Evolutionary conservation across 1,140 invertebrate species (phyloP).

Genomic region (Eciton burchellii): DNA sequence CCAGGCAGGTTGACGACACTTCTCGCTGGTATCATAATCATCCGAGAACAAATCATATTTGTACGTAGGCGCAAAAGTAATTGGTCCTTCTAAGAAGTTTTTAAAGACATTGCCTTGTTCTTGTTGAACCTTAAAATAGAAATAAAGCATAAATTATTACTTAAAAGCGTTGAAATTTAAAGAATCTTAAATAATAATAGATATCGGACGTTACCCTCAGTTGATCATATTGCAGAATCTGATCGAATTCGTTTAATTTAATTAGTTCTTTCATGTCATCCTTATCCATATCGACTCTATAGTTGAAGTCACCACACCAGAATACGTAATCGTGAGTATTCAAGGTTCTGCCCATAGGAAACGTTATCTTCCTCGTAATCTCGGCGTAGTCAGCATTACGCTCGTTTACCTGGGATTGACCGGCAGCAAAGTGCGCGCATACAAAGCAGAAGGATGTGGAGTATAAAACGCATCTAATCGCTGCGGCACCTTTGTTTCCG

Average conservation of each 20-base stretch:
- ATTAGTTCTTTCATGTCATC: slow-evolving; percentile 97
- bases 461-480: slow-evolving; percentile 96
- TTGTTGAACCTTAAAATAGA: slow-evolving; percentile 88
- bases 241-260: slow-evolving; percentile 91
- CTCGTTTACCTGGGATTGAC: slow-evolving; percentile 97
- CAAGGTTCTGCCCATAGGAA: slow-evolving; percentile 96
- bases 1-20: slow-evolving; percentile 98
- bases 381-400: slow-evolving; percentile 98
- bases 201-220: slow-evolving; percentile 86
- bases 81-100: slow-evolving; percentile 96
- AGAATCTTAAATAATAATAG: not conserved
- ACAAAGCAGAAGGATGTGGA: slow-evolving; percentile 98
- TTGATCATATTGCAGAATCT: slow-evolving; percentile 96
- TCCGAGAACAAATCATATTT: slow-evolving; percentile 99
- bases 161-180: slow-evolving; percentile 1
- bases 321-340: slow-evolving; percentile 99
- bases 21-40: slow-evolving; percentile 99
- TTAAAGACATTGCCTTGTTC: slow-evolving; percentile 95
- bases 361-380: slow-evolving; percentile 96
- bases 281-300: slow-evolving; percentile 97
- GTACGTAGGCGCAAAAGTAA: slow-evolving; percentile 98
- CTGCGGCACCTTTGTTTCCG: slow-evolving; percentile 98
- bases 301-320: slow-evolving; percentile 99
- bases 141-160: not conserved
- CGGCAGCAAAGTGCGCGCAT: slow-evolving; percentile 99